These are phyloP conservation scores for Varanus salvator DNA, from an alignment of 2,113 vertebrate genomes.

Conservation along the genomic window DNA sequence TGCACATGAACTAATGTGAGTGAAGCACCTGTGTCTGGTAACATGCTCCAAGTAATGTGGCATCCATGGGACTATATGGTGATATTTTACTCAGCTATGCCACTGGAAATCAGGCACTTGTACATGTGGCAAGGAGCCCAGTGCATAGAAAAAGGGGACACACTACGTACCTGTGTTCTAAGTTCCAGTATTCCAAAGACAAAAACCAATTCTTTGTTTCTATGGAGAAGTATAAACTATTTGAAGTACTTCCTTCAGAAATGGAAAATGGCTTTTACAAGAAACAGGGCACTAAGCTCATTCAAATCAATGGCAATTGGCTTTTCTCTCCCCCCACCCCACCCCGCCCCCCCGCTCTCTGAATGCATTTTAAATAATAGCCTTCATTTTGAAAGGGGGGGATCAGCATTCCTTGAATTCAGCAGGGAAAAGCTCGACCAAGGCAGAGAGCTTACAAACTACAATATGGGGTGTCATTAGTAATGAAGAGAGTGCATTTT, in stretches of 20 bases:
- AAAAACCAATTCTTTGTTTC: neutral
- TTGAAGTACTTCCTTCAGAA: constrained; percentile 7
- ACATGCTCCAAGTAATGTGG: neutral
- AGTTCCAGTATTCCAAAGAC: neutral
- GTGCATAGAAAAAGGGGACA: neutral
- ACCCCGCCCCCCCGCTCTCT: neutral
- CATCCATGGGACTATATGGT: neutral
- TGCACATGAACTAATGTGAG: neutral
- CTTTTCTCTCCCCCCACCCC: neutral
- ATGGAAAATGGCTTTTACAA: neutral
- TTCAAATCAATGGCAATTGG: constrained; percentile 4
- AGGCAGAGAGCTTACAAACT: neutral
- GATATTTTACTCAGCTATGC: neutral
- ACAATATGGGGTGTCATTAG: neutral
- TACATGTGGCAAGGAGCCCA: neutral
- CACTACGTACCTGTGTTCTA: neutral
- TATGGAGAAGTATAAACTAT: neutral
- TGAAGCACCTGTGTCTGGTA: neutral
- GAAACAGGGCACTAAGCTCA: neutral
- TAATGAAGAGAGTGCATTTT: constrained; percentile 19
- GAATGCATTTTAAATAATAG: constrained; percentile 7
- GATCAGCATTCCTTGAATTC: constrained; percentile 2
- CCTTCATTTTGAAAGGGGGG: neutral
- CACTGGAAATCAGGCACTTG: neutral
- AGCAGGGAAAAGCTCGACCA: neutral